Conservation (phyloP, 2,888 invertebrate genomes). For the Alitta virens region DNA sequence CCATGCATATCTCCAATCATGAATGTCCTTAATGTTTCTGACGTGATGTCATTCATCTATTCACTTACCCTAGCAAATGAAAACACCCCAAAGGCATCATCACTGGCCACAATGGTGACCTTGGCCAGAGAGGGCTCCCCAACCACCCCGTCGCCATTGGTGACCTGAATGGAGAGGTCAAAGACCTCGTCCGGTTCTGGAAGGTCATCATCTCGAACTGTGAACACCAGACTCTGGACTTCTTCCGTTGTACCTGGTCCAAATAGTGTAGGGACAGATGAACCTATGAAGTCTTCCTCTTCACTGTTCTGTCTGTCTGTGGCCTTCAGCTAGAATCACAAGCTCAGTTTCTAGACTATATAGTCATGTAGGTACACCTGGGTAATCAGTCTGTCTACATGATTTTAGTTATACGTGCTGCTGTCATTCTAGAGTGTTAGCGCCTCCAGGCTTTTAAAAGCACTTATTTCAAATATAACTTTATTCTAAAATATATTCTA, state of each 20-base stretch:
- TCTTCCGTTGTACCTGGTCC: slow-evolving; percentile 30
- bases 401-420: too few relatives aligned
- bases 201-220: slow-evolving; percentile 41
- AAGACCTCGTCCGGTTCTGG: slow-evolving; percentile 48
- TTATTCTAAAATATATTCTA: too few relatives aligned
- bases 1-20: too few relatives aligned
- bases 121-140: slow-evolving; percentile 32
- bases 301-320: slow-evolving; percentile 6
- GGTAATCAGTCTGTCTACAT: too few relatives aligned
- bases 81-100: slow-evolving; percentile 53
- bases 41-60: background rate
- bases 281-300: slow-evolving; percentile 46
- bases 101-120: slow-evolving; percentile 47
- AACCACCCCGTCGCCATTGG: slow-evolving; percentile 31
- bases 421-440: too few relatives aligned
- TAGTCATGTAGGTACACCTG: background rate
- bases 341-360: background rate
- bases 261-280: slow-evolving; percentile 44
- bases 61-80: slow-evolving; percentile 40
- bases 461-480: too few relatives aligned
- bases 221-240: slow-evolving; percentile 36
- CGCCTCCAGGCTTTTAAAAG: too few relatives aligned
- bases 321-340: slow-evolving; percentile 8
- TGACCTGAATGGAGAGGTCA: slow-evolving; percentile 32
- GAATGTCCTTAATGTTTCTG: background rate